Evolutionary conservation across 2,113 vertebrate genomes (phyloP).

Genomic region (Plecturocebus donacophilus): DNA sequence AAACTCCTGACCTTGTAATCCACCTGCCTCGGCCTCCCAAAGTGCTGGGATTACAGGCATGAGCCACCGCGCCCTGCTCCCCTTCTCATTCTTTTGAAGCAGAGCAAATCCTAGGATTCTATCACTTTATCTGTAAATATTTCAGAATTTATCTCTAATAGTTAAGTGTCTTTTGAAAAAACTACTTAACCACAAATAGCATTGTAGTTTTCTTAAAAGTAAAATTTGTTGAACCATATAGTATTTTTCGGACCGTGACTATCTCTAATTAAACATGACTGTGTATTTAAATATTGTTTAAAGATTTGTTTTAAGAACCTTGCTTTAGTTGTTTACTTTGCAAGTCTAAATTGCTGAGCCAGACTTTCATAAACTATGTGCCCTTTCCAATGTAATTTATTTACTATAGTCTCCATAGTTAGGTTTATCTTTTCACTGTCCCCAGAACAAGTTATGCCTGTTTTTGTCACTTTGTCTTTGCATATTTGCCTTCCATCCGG

Average conservation of each 20-base stretch:
- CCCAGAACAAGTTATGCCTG: background rate
- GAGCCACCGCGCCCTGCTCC: too few relatives aligned
- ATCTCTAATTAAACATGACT: constrained; percentile 33
- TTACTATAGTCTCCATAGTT: background rate
- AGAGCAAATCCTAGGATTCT: constrained; percentile 15
- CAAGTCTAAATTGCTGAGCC: background rate
- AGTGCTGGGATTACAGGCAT: too few relatives aligned
- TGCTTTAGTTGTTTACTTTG: background rate
- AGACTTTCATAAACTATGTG: background rate
- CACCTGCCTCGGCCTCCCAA: too few relatives aligned
- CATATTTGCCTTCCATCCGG: background rate
- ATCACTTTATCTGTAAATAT: constrained; percentile 15
- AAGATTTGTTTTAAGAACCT: constrained; percentile 39
- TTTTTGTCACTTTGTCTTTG: background rate
- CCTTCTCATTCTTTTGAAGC: constrained; percentile 4
- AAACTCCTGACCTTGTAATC: too few relatives aligned
- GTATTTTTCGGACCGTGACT: background rate
- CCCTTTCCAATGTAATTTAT: background rate
- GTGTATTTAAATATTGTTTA: constrained; percentile 25
- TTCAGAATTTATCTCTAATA: constrained; percentile 39
- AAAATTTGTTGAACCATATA: constrained; percentile 27
- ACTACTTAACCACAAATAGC: background rate
- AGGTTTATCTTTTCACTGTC: background rate
- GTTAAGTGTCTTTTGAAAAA: background rate
- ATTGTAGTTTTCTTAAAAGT: background rate